phyloP scores from a whole-genome alignment of 64 coral and sea anemone species.

The Anthopleura sola region DNA sequence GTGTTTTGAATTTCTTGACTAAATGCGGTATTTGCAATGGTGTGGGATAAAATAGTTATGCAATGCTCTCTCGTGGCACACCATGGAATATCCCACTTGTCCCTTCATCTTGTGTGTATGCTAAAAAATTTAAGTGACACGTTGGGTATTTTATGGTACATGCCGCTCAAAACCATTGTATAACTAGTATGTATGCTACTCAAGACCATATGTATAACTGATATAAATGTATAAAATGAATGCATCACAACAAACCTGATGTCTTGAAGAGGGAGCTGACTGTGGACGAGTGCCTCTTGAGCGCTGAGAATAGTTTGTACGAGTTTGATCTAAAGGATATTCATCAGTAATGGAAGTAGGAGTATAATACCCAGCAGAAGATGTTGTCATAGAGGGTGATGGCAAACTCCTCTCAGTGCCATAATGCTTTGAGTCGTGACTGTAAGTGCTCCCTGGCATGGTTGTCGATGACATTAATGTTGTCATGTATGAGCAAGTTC shows the following conservation, averaged over 20 bases:
- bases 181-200: not conserved
- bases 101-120: no score
- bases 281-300: conserved; percentile 57
- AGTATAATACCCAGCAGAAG: not conserved
- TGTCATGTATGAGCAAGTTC: conserved; percentile 79
- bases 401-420: not conserved
- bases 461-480: conserved; percentile 58
- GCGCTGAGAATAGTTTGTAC: not conserved
- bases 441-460: not conserved
- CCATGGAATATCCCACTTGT: no score
- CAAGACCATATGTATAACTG: not conserved
- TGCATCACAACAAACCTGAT: conserved; percentile 21
- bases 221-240: not conserved
- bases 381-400: not conserved
- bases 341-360: not conserved
- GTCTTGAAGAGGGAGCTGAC: conserved; percentile 70
- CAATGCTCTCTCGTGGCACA: no score
- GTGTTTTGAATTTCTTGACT: no score
- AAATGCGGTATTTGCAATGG: no score
- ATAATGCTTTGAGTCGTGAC: not conserved
- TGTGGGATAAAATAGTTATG: no score
- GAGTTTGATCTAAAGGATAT: conserved; percentile 14
- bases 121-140: no score
- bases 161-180: not conserved
- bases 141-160: no score